These are phyloP conservation scores for Nomada ruficornis DNA, from an alignment of 2,888 invertebrate species.

Conservation along the genomic window DNA sequence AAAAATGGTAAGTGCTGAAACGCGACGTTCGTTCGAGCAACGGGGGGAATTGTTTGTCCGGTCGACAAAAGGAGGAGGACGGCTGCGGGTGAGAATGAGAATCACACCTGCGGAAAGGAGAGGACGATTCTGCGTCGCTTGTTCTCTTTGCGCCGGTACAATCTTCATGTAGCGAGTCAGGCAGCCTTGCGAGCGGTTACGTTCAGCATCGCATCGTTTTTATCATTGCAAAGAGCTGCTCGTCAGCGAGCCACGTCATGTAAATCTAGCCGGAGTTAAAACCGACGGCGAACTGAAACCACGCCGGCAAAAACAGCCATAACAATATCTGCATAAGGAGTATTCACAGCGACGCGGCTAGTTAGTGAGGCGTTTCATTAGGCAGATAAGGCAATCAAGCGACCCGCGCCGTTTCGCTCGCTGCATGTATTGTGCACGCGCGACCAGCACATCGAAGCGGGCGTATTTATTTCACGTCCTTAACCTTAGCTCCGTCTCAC, in stretches of 20 bases:
- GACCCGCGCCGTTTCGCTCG: constrained; percentile 67
- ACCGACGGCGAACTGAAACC: constrained; percentile 70
- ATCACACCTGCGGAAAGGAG: constrained; percentile 1
- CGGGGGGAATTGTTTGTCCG: constrained; percentile 8
- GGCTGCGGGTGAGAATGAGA: constrained; percentile 5
- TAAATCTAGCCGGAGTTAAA: constrained; percentile 73
- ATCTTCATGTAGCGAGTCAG: constrained; percentile 30
- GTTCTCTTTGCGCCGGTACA: neutral
- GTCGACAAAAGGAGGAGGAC: neutral
- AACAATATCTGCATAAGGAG: constrained; percentile 79
- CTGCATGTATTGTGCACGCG: constrained; percentile 54
- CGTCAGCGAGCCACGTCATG: constrained; percentile 69
- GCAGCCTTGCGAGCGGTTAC: constrained; percentile 22
- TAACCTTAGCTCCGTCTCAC: constrained; percentile 43
- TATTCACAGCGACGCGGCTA: constrained; percentile 71
- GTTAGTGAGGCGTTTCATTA: constrained; percentile 83
- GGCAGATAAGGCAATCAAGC: constrained; percentile 83
- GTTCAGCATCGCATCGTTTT: constrained; percentile 43
- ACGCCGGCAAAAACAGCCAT: constrained; percentile 78
- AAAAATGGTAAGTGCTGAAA: constrained; percentile 3
- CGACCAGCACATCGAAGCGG: neutral
- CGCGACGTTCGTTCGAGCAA: constrained; percentile 8
- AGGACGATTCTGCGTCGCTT: neutral
- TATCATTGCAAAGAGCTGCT: constrained; percentile 41
- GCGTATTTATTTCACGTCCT: constrained; percentile 43